Evolutionary conservation across 1,140 invertebrate species (phyloP).

Genomic region (Phymastichus coffea): DNA sequence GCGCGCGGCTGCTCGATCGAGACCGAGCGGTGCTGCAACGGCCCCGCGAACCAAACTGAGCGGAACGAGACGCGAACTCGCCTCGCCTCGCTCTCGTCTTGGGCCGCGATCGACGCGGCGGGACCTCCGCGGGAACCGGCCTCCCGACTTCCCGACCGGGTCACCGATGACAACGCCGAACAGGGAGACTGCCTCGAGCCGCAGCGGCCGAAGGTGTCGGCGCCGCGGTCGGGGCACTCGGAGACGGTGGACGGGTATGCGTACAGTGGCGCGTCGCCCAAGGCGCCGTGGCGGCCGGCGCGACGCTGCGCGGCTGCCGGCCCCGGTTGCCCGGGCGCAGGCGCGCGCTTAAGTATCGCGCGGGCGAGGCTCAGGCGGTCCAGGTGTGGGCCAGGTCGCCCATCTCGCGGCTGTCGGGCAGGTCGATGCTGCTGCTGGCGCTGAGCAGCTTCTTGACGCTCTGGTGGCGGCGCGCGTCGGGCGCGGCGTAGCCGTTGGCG

Average conservation of each 20-base stretch:
- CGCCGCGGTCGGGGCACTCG: no score
- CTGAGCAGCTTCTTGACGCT: constrained; percentile 42
- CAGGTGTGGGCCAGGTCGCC: constrained; percentile 37
- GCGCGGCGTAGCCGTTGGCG: neutral
- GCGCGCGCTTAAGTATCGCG: no score
- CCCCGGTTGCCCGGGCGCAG: neutral
- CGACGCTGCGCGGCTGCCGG: no score
- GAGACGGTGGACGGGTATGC: no score
- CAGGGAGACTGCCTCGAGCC: no score
- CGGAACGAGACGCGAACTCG: neutral
- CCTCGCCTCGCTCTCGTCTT: neutral
- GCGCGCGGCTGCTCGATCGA: constrained; percentile 7
- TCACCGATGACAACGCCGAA: no score
- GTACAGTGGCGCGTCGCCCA: no score
- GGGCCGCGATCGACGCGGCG: neutral
- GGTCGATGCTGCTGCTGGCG: constrained; percentile 34
- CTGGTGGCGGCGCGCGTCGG: constrained; percentile 37
- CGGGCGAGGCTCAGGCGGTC: constrained; percentile 29
- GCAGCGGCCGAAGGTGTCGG: no score
- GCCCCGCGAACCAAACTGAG: neutral
- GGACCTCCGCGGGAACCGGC: no score
- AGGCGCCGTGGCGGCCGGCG: no score
- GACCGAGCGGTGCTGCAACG: neutral
- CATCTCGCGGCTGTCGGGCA: constrained; percentile 42
- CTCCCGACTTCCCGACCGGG: no score